Conservation (phyloP, 2,797 vertebrate species). For the Ceryle rudis region DNA sequence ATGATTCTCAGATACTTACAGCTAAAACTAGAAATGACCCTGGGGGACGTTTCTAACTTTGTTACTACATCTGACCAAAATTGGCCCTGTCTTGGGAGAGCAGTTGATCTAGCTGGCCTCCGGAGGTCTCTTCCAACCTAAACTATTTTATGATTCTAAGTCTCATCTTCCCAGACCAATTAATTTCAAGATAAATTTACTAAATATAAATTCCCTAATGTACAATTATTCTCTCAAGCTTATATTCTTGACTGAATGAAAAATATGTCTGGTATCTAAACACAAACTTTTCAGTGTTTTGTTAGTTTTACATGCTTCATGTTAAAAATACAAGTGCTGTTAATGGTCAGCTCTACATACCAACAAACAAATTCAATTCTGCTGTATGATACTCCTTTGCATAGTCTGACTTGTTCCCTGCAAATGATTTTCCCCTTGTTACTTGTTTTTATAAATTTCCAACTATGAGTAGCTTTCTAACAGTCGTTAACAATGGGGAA, state of each 20-base stretch:
- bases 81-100: not conserved
- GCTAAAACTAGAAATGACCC: not conserved
- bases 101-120: not conserved
- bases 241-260: not conserved
- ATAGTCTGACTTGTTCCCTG: not conserved
- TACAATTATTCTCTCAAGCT: not conserved
- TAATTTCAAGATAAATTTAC: not conserved
- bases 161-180: not conserved
- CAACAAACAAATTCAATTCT: not conserved
- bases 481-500: not conserved
- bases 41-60: not conserved
- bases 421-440: not conserved
- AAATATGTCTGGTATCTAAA: not conserved
- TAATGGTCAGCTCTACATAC: not conserved
- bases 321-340: not conserved
- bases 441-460: not conserved
- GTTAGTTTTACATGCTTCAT: not conserved
- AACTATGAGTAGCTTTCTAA: not conserved
- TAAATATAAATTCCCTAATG: not conserved
- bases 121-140: not conserved
- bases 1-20: not conserved
- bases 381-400: not conserved
- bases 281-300: not conserved
- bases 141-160: not conserved
- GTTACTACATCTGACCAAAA: not conserved